Percentiles rank a stretch among this genome's conserved stretches.
Evolutionary conservation across 2,888 invertebrate species (phyloP).

Genomic region (Luperina nickerlii): DNA sequence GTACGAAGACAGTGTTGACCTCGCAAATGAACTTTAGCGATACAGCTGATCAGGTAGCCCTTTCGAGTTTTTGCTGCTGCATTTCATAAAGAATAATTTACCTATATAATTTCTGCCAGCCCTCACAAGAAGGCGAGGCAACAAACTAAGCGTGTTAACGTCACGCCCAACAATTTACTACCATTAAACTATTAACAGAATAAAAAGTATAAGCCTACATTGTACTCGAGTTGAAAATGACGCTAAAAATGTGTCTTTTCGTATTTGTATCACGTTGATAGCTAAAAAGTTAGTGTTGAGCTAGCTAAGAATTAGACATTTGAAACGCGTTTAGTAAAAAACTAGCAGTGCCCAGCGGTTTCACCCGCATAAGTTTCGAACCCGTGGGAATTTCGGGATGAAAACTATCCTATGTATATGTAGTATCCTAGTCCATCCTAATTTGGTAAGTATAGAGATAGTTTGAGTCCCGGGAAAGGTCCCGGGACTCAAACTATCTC

Average conservation of each 20-base stretch:
- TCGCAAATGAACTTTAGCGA: too few species aligned
- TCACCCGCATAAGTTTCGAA: too few species aligned
- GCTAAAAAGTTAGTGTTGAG: not conserved
- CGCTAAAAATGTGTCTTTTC: slow-evolving; percentile 6
- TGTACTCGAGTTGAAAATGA: slow-evolving; percentile 19
- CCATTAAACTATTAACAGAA: slow-evolving; percentile 58
- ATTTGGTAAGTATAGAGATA: too few species aligned
- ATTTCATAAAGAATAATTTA: slow-evolving; percentile 15
- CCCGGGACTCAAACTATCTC: too few species aligned
- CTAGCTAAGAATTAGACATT: not conserved
- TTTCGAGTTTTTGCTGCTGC: not conserved
- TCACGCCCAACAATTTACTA: slow-evolving; percentile 54
- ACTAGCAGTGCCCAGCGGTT: too few species aligned
- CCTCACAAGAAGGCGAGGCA: slow-evolving; percentile 34
- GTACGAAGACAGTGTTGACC: too few species aligned
- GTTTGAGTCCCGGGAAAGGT: too few species aligned
- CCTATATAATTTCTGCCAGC: slow-evolving; percentile 30
- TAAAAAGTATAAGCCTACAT: slow-evolving; percentile 46
- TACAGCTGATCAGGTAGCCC: too few species aligned
- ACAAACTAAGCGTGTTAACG: slow-evolving; percentile 42
- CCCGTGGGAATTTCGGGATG: too few species aligned
- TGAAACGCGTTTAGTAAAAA: too few species aligned
- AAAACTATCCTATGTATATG: too few species aligned
- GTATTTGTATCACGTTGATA: not conserved
- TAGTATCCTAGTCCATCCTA: too few species aligned